phyloP scores from a whole-genome alignment of 2,113 vertebrate genomes.

The Climacteris rufus region DNA sequence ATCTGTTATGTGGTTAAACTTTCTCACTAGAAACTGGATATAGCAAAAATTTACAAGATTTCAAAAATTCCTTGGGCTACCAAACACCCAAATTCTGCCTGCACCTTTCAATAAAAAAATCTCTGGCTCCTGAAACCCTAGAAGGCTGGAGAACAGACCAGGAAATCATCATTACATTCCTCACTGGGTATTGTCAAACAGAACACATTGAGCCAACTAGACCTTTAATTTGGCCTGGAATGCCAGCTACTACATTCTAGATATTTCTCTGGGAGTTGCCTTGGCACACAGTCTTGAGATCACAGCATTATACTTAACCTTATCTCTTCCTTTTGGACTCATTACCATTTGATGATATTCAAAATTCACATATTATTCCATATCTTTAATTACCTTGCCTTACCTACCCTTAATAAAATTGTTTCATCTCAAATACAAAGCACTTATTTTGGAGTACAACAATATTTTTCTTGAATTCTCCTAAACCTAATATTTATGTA shows the following conservation, averaged over 20 bases:
- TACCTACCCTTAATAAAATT: slow-evolving; percentile 4
- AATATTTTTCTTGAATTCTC: neutral
- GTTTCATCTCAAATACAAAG: slow-evolving; percentile 52
- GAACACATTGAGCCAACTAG: neutral
- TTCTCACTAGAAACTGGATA: neutral
- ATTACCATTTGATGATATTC: slow-evolving; percentile 12
- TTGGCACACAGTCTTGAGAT: neutral
- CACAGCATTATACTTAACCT: neutral
- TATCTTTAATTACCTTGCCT: slow-evolving; percentile 16
- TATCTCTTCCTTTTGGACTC: slow-evolving; percentile 33
- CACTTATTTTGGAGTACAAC: neutral
- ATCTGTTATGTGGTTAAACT: neutral
- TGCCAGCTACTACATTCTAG: neutral
- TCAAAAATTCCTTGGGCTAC: neutral
- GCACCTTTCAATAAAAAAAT: neutral
- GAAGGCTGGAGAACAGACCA: neutral
- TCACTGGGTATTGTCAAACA: neutral
- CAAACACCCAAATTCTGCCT: neutral
- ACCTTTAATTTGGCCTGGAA: neutral
- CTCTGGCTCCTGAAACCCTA: neutral
- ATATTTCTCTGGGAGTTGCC: neutral
- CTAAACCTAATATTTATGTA: neutral
- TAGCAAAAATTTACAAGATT: neutral
- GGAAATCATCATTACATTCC: neutral
- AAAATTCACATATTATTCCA: slow-evolving; percentile 6